A percentile compares a stretch with the other conserved stretches of the same genome.
phyloP scores from a whole-genome alignment of 2,888 invertebrate species.

The Nomada hirtipes region DNA sequence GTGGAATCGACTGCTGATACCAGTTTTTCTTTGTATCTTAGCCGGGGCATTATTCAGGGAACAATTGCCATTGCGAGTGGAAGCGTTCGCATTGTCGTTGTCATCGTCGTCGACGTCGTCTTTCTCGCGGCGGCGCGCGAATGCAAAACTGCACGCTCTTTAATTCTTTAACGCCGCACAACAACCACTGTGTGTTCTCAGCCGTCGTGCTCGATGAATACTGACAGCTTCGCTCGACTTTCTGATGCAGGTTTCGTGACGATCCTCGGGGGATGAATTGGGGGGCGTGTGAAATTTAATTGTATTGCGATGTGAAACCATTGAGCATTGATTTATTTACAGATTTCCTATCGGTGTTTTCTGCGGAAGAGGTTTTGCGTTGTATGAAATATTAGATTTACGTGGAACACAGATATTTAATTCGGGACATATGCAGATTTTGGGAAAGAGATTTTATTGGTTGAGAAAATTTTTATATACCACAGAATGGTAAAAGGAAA shows the following conservation, averaged over 20 bases:
- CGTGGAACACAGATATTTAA: too few species aligned
- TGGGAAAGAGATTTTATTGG: too few species aligned
- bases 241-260: not conserved
- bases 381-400: not conserved
- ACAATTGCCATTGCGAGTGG: slow-evolving; percentile 57
- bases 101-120: slow-evolving; percentile 4
- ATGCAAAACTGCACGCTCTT: slow-evolving; percentile 18
- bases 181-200: not conserved
- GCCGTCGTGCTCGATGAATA: slow-evolving; percentile 2
- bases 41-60: slow-evolving; percentile 59
- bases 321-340: not conserved
- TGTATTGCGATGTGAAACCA: too few species aligned
- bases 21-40: slow-evolving; percentile 60
- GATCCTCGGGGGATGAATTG: not conserved
- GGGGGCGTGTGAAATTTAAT: not conserved
- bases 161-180: slow-evolving; percentile 34
- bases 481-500: too few species aligned
- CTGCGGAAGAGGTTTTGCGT: not conserved
- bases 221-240: not conserved
- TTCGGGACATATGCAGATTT: too few species aligned
- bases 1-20: slow-evolving; percentile 48
- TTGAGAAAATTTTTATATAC: too few species aligned
- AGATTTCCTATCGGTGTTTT: not conserved
- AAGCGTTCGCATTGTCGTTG: slow-evolving; percentile 42
- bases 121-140: not conserved